These are phyloP conservation scores for Drosophila littoralis DNA, from an alignment of 1,140 invertebrate genomes.

Conservation along the genomic window DNA sequence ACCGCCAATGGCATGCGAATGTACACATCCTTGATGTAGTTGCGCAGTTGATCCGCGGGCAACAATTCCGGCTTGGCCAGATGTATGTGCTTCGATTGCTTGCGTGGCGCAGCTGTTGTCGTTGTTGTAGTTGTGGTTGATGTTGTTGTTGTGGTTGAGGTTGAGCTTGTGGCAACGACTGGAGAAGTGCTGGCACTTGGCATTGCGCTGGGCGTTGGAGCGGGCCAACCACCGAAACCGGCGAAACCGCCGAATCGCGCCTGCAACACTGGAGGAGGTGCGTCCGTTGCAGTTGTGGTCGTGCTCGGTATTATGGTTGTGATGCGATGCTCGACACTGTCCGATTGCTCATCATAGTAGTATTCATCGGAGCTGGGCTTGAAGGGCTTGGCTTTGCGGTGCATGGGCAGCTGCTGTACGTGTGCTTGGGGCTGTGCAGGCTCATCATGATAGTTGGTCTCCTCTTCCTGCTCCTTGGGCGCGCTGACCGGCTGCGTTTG, in stretches of 20 bases:
- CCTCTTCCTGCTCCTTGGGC: constrained; percentile 28
- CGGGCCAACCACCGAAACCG: constrained; percentile 35
- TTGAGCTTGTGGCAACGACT: constrained; percentile 7
- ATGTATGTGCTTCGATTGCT: constrained; percentile 70
- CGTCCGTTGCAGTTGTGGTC: constrained; percentile 31
- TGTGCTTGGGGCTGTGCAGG: constrained; percentile 54
- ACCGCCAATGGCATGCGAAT: constrained; percentile 86
- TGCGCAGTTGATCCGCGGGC: constrained; percentile 83
- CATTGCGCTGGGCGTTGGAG: constrained; percentile 11
- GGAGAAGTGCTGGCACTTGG: constrained; percentile 9
- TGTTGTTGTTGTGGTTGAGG: constrained; percentile 26
- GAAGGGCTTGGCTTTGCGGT: constrained; percentile 37
- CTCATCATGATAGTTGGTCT: constrained; percentile 49
- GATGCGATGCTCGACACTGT: constrained; percentile 12
- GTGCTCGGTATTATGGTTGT: constrained; percentile 1
- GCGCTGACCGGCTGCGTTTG: constrained; percentile 25
- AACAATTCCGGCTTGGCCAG: constrained; percentile 64
- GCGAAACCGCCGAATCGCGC: constrained; percentile 56
- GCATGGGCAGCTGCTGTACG: constrained; percentile 49
- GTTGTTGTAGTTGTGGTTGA: constrained; percentile 45
- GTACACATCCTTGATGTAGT: constrained; percentile 86
- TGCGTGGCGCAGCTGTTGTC: constrained; percentile 49
- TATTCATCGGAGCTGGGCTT: constrained; percentile 54
- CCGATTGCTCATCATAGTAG: constrained; percentile 59
- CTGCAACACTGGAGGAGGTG: constrained; percentile 34